phyloP scores from a whole-genome alignment of 2,113 vertebrate species.

The Ahaetulla prasina region DNA sequence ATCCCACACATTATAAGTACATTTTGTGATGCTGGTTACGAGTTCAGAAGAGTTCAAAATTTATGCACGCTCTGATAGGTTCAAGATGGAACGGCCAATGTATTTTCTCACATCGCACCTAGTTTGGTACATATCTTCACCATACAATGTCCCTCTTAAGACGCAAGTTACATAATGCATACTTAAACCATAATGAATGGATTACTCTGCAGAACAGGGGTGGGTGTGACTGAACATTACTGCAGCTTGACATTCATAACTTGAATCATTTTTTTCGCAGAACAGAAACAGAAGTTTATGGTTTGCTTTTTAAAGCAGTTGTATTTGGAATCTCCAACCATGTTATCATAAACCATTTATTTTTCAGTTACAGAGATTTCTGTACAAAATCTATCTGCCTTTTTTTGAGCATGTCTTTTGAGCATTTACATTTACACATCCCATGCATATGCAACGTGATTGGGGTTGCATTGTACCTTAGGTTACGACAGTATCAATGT shows the following conservation, averaged over 20 bases:
- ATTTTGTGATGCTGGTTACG: not conserved
- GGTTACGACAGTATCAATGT: no score
- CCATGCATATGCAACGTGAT: not conserved
- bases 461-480: not conserved
- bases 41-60: not conserved
- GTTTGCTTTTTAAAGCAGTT: not conserved
- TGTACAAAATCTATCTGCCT: not conserved
- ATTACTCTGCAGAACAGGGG: not conserved
- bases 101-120: not conserved
- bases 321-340: not conserved
- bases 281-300: not conserved
- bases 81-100: not conserved
- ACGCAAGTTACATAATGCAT: constrained; percentile 3
- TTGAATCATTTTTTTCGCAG: not conserved
- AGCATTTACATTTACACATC: not conserved
- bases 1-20: fast-evolving
- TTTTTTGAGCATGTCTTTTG: no score
- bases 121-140: not conserved
- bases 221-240: not conserved
- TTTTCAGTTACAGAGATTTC: not conserved
- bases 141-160: not conserved
- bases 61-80: not conserved
- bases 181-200: not conserved
- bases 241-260: not conserved
- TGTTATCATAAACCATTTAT: not conserved